These are phyloP conservation scores for Anadara kagoshimensis DNA, from an alignment of 1,140 invertebrate genomes.

Conservation along the genomic window DNA sequence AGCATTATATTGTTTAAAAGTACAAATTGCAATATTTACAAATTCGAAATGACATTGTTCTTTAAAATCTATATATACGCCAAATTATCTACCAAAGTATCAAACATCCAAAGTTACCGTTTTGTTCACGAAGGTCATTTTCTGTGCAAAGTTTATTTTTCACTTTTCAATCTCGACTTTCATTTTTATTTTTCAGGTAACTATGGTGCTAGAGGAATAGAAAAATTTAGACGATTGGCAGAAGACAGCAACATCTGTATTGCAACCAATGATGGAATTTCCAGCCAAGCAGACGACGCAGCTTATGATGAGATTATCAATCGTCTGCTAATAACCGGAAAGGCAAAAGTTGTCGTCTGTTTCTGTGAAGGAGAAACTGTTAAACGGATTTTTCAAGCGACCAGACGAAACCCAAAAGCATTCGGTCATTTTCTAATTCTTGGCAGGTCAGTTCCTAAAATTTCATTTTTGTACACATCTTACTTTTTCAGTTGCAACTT, in stretches of 20 bases:
- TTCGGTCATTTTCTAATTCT: constrained; percentile 81
- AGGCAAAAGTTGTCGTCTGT: constrained; percentile 85
- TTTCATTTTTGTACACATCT: neutral
- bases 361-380: constrained; percentile 89
- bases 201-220: constrained; percentile 88
- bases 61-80: too few relatives aligned
- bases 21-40: too few relatives aligned
- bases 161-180: too few relatives aligned
- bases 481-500: neutral
- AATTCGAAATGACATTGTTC: too few relatives aligned
- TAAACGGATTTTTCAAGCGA: constrained; percentile 81
- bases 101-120: too few relatives aligned
- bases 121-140: too few relatives aligned
- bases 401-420: constrained; percentile 77
- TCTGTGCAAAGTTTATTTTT: too few relatives aligned
- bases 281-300: constrained; percentile 76
- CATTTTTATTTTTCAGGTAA: constrained; percentile 78
- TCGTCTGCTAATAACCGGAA: constrained; percentile 77
- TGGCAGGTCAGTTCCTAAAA: constrained; percentile 77
- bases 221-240: constrained; percentile 82
- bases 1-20: too few relatives aligned
- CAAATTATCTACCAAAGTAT: too few relatives aligned
- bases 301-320: constrained; percentile 77
- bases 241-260: constrained; percentile 83
- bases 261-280: constrained; percentile 80